These are phyloP conservation scores for Haemorhous mexicanus DNA, from an alignment of 2,113 vertebrate species.

Conservation along the genomic window DNA sequence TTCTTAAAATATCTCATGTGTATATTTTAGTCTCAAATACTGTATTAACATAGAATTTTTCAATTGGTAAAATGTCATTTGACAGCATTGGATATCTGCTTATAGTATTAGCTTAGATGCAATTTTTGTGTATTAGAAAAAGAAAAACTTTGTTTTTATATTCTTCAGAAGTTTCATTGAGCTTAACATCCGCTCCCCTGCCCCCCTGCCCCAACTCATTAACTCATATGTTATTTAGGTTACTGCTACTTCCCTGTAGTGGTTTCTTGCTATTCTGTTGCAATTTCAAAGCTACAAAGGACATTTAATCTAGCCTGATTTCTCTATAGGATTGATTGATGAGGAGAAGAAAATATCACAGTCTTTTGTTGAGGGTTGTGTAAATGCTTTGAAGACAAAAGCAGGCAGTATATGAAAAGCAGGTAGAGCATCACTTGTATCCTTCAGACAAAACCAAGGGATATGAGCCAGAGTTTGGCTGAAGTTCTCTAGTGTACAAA, in stretches of 20 bases:
- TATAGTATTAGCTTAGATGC: background rate
- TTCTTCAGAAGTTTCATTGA: background rate
- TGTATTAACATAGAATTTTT: background rate
- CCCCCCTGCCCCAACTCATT: background rate
- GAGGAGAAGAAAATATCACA: background rate
- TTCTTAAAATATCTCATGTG: background rate
- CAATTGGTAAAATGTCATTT: background rate
- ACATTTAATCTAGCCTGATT: background rate
- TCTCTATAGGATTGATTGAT: background rate
- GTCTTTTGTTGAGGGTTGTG: background rate
- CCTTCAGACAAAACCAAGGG: background rate
- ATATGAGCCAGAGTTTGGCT: background rate
- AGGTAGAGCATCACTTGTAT: background rate
- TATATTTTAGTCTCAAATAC: background rate
- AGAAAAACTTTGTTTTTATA: background rate
- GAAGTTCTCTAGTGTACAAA: accelerated
- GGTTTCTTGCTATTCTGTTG: background rate
- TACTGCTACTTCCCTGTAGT: background rate
- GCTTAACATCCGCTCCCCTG: background rate
- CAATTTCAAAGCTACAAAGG: background rate
- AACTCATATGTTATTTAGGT: background rate
- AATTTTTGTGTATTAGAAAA: background rate
- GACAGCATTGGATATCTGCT: background rate
- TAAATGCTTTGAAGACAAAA: background rate
- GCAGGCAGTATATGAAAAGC: background rate